Conservation (phyloP, 30 jellyfish, hydroid and myxozoan genomes). For the Pelagia noctiluca region DNA sequence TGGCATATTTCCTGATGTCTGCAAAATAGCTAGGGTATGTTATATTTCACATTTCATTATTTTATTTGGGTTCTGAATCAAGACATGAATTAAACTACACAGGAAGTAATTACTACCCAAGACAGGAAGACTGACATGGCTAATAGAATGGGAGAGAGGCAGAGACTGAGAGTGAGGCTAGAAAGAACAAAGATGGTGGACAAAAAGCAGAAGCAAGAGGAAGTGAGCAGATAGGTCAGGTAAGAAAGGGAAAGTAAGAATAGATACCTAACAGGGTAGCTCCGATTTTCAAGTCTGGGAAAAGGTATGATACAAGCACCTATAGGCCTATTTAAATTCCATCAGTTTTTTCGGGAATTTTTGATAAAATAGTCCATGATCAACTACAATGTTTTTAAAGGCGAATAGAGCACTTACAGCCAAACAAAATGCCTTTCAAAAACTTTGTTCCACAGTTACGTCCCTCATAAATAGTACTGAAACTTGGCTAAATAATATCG, state of each 20-base stretch:
- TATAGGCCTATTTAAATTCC: slow-evolving; percentile 46
- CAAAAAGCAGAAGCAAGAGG: too few species aligned
- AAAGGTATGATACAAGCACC: neutral
- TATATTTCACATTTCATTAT: too few species aligned
- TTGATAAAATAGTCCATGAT: slow-evolving; percentile 29
- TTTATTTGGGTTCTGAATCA: too few species aligned
- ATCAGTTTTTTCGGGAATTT: slow-evolving; percentile 13
- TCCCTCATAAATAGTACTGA: slow-evolving; percentile 32
- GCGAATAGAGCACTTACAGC: slow-evolving; percentile 2
- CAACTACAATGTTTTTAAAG: neutral
- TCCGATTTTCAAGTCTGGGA: slow-evolving; percentile 25
- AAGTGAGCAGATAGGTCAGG: too few species aligned
- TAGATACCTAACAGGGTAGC: too few species aligned
- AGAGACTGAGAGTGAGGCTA: too few species aligned
- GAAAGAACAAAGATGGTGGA: too few species aligned
- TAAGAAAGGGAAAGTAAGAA: too few species aligned
- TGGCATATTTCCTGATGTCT: slow-evolving; percentile 15
- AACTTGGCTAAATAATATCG: neutral
- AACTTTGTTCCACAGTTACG: slow-evolving; percentile 19
- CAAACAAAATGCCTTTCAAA: slow-evolving; percentile 11
- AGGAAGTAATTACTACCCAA: too few species aligned
- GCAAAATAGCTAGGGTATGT: neutral
- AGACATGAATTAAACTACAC: too few species aligned
- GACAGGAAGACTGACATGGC: too few species aligned
- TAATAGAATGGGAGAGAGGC: too few species aligned